phyloP scores from a whole-genome alignment of 2,113 vertebrate species.

The Psettodes erumei region DNA sequence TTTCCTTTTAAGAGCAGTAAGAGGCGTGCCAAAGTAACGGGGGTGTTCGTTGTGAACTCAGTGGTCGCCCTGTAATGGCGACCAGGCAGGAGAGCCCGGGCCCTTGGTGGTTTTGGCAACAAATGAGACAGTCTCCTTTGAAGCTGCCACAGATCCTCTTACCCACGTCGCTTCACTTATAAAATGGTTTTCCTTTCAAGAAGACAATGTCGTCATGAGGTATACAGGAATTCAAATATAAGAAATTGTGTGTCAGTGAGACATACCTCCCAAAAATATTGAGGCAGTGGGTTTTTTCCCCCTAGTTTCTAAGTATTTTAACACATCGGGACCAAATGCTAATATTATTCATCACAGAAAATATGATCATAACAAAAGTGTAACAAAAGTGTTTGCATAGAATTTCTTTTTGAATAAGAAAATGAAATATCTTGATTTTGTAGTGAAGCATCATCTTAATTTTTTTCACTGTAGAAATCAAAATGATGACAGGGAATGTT shows the following conservation, averaged over 20 bases:
- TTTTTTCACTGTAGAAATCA: neutral
- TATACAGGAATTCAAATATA: conserved; percentile 29
- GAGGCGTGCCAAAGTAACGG: conserved; percentile 18
- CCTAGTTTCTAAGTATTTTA: neutral
- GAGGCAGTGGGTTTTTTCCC: neutral
- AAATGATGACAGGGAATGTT: neutral
- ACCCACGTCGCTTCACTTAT: conserved; percentile 46
- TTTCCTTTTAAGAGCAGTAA: conserved; percentile 38
- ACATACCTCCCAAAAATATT: neutral
- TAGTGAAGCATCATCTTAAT: neutral
- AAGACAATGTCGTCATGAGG: conserved; percentile 19
- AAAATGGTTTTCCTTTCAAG: conserved; percentile 55
- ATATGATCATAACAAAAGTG: neutral
- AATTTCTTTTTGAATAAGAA: neutral
- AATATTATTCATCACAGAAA: neutral
- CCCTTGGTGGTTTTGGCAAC: conserved; percentile 71
- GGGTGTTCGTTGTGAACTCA: conserved; percentile 53
- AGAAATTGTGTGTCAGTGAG: conserved; percentile 33
- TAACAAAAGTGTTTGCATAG: neutral
- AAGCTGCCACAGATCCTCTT: conserved; percentile 64
- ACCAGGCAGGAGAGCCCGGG: conserved; percentile 49
- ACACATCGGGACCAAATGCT: neutral
- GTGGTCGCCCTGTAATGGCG: conserved; percentile 48
- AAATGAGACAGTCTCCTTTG: conserved; percentile 59
- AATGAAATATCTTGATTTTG: neutral